Base-by-base conservation (phyloP, 2,797 vertebrate genomes). In the Avahi laniger region DNA sequence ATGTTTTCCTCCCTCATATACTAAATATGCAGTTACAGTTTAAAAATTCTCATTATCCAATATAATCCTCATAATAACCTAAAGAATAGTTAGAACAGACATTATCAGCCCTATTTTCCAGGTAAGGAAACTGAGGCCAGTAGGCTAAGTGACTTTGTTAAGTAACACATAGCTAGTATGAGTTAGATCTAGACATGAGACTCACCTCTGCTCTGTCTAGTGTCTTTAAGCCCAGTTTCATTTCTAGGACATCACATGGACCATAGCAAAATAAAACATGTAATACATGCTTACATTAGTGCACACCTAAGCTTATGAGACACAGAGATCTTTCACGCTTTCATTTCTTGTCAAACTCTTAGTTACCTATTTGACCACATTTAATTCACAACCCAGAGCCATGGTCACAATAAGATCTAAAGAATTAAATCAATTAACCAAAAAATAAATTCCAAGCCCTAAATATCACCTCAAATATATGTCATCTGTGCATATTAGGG, bases 271-370 rank as follows among this genome's bases (percentile, higher is more conserved):
- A 72, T 46, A 76, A 57, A 85, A 67, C 82, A 18, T 72, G 10
- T 26, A 57, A 65, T 33, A 41, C 20, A 18, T 61, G 15, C 65
- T 90, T 76, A 65, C 61, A 18, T 79, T 70, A 73, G 2, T 81
- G 67, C 67, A 65, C 13, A 65, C 24, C 7, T 63, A 70, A 86
- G 41, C 30, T 43, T 73, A 61, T n/a, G 76, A 88, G 59, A 28
- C 35, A 76, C 26, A 35, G 54, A 50, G 35, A 33, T 63, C 26
- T 2, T 72, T 82, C 14, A 75, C 84, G 92, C 20, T 63, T 91
- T 73, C 20, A 17, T 96, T 93, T 38, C 9, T 90, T 70, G 12
- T 76, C 35, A 94, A 85, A 69, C 15, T 95, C 52, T 78, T 90
- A n/a, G 10, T 59, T 61, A 54, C 15, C 43, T 93, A 9, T 1